Evolutionary conservation across 2,888 invertebrate genomes (phyloP), one percentile per base, ranked within the genome.

Genomic region (Agonum fuliginosum): DNA sequence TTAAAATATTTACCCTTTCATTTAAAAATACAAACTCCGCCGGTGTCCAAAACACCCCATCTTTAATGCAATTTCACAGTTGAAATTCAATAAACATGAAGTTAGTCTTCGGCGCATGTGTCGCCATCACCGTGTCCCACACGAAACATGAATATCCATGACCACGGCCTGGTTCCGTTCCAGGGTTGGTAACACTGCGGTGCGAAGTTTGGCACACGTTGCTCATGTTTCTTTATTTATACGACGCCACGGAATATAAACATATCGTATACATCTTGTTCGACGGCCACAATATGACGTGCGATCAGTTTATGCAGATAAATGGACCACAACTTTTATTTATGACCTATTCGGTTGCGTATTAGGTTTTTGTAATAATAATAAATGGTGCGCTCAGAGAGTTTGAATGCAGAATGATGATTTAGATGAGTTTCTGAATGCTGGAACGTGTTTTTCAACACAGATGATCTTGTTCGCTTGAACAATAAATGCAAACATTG

Each of bases 91-190:
- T 62, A 62, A 62, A 62, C 58, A 62, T 62, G 30, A 62, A 62
- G 58, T 62, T 34, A 62, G 58, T 30, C 30, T 62, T 17, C 19
- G 10, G 22, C 54, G 54, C 54, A 54, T 62, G 62, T 62, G 30
- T 34, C 19, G 30, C 62, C 48, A 17, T 54, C 22, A 4, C 54
- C 37, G 34, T 37, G 65, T 65, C 71, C 71, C 71, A 46, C 71
- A 71, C 71, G 72, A 51, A 51, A 72, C 54, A 72, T 72, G 72
- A 54, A 72, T 72, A 72, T 72, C 72, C 72, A 72, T 54, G 54
- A 72, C 24, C 22, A 12, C n/a, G 37, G 67, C 14, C 20, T 67
- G 41, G 65, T 51, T 51, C 48, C 19, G 17, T 20, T n/a, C 22
- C 70, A 70, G 30, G 20, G 46, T 22, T 43, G 43, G 70, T 22